Percentiles rank a stretch among this genome's conserved stretches.
Conservation (phyloP, 1,140 invertebrate genomes). For the Cotesia glomerata region DNA sequence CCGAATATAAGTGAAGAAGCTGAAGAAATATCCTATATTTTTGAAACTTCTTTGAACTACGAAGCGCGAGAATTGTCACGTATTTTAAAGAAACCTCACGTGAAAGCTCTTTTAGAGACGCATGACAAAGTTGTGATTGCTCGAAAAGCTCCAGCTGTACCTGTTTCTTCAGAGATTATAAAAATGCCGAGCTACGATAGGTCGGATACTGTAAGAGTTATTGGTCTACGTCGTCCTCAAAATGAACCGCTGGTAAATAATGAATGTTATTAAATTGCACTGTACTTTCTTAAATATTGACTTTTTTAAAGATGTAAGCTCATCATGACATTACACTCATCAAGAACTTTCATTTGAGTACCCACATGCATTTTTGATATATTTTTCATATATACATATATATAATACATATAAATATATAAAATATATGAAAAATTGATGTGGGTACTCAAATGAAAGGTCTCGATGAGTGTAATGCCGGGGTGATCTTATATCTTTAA, state of each 20-base stretch:
- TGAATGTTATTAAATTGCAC: too few species aligned
- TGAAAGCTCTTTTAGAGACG: slow-evolving; percentile 67
- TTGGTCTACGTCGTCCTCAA: slow-evolving; percentile 85
- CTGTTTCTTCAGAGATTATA: slow-evolving; percentile 23
- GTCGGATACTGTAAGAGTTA: slow-evolving; percentile 76
- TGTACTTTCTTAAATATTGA: too few species aligned
- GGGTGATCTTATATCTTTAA: too few species aligned
- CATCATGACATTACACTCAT: too few species aligned
- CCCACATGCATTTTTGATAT: too few species aligned
- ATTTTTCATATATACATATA: too few species aligned
- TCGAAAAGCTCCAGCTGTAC: slow-evolving; percentile 41
- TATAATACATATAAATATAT: too few species aligned
- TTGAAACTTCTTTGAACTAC: slow-evolving; percentile 41
- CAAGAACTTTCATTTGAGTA: too few species aligned
- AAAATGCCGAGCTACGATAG: slow-evolving; percentile 55
- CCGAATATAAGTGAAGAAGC: slow-evolving; percentile 51
- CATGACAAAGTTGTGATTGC: slow-evolving; percentile 73
- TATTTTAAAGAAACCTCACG: slow-evolving; percentile 49
- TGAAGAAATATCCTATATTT: slow-evolving; percentile 47
- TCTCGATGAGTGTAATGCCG: too few species aligned
- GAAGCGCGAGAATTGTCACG: slow-evolving; percentile 49
- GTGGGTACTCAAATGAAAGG: too few species aligned
- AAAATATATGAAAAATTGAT: too few species aligned
- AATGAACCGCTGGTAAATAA: slow-evolving; percentile 83
- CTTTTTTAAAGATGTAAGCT: too few species aligned